Evolutionary conservation across 1,140 invertebrate genomes (phyloP).

Genomic region (Tachypleus tridentatus): DNA sequence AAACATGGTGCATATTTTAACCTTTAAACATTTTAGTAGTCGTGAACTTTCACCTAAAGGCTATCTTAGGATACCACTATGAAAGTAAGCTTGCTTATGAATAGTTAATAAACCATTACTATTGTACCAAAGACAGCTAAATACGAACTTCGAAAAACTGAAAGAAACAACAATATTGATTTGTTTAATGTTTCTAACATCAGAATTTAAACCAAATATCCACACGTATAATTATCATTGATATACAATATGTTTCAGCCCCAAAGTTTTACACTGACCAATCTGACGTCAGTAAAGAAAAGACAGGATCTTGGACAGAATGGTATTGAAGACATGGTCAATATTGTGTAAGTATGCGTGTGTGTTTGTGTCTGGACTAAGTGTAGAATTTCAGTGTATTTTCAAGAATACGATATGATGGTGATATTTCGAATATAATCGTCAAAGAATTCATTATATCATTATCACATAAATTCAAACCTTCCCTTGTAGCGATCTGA

Average conservation of each 20-base stretch:
- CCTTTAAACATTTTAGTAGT: no score
- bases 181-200: constrained; percentile 44
- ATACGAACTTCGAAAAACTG: constrained; percentile 41
- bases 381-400: neutral
- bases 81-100: no score
- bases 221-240: neutral
- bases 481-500: constrained; percentile 48
- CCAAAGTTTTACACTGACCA: constrained; percentile 73
- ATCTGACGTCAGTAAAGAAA: constrained; percentile 40
- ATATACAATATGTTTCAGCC: constrained; percentile 44
- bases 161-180: constrained; percentile 41
- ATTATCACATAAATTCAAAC: neutral
- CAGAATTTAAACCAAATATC: constrained; percentile 32
- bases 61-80: no score
- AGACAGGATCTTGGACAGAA: constrained; percentile 73
- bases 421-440: neutral
- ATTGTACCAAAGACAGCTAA: constrained; percentile 21
- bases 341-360: constrained; percentile 48
- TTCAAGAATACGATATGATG: no score
- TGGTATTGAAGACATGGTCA: constrained; percentile 85
- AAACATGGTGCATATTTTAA: no score
- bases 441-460: constrained; percentile 11
- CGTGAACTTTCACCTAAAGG: no score
- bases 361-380: neutral
- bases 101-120: no score